Conservation (phyloP, 2,113 vertebrate genomes). For the Malurus cyaneus region DNA sequence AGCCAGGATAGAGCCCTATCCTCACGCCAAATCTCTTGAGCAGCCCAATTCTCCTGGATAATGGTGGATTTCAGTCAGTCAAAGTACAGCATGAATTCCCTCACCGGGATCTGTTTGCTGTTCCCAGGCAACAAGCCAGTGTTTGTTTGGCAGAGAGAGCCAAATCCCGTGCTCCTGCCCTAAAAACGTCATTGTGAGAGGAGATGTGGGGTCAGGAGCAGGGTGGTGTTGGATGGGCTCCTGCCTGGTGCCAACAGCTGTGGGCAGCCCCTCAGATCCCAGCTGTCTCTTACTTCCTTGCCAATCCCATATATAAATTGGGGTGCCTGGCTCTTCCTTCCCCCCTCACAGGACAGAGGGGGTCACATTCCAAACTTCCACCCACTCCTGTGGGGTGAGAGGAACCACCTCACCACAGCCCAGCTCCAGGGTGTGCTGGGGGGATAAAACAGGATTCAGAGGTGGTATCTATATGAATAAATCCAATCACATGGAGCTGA, state of each 20-base stretch:
- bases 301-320: neutral
- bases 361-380: neutral
- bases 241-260: accelerated
- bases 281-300: neutral
- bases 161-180: neutral
- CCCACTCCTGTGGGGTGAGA: neutral
- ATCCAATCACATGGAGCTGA: accelerated
- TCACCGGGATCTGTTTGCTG: neutral
- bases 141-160: neutral
- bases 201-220: neutral
- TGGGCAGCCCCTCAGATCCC: neutral
- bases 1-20: neutral
- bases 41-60: neutral
- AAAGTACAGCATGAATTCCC: neutral
- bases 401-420: neutral
- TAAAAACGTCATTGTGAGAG: neutral
- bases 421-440: accelerated
- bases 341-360: neutral
- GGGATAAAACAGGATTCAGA: neutral
- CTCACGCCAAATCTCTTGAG: accelerated
- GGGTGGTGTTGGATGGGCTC: neutral
- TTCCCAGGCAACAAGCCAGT: neutral
- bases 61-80: neutral
- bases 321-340: neutral
- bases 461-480: accelerated